Percentiles rank a stretch among this genome's conserved stretches.
Evolutionary conservation across 2,888 invertebrate species (phyloP).

Genomic region (Gymnosoma rotundatum): DNA sequence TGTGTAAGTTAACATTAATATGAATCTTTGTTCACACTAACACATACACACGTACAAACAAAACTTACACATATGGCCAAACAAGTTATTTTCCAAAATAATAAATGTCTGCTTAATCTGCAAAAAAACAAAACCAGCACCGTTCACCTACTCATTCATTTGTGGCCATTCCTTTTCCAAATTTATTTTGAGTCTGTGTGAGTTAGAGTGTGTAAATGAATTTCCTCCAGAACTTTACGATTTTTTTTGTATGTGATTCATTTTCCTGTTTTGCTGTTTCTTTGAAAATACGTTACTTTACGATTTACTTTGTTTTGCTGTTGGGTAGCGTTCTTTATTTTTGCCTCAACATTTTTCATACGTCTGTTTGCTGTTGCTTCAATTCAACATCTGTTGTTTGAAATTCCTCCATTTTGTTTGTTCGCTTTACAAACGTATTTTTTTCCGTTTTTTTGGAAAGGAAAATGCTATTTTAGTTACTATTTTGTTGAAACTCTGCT

Average conservation of each 20-base stretch:
- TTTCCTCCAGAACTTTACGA: slow-evolving; percentile 20
- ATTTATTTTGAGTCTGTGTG: slow-evolving; percentile 11
- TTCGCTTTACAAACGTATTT: slow-evolving; percentile 38
- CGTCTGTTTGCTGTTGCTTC: slow-evolving; percentile 45
- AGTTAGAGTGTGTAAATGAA: slow-evolving; percentile 21
- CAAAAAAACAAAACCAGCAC: slow-evolving; percentile 24
- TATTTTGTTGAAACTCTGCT: slow-evolving; percentile 5
- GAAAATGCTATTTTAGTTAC: slow-evolving; percentile 48
- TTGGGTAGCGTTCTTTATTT: slow-evolving; percentile 2
- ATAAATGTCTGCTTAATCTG: slow-evolving; percentile 65
- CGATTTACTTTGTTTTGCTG: slow-evolving; percentile 38
- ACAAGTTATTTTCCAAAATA: slow-evolving; percentile 62
- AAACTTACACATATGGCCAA: slow-evolving; percentile 60
- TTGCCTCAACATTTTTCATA: slow-evolving; percentile 44
- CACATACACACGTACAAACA: not conserved
- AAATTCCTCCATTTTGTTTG: slow-evolving; percentile 41
- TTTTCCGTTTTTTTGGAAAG: slow-evolving; percentile 12
- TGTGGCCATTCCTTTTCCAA: slow-evolving; percentile 15
- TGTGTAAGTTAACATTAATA: slow-evolving; percentile 37
- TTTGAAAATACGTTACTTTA: slow-evolving; percentile 38
- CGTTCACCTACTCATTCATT: not conserved
- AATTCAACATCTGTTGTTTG: slow-evolving; percentile 62
- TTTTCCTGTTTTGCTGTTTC: slow-evolving; percentile 41
- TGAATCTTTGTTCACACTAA: slow-evolving; percentile 11
- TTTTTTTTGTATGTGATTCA: slow-evolving; percentile 15